A percentile compares a stretch with the other conserved stretches of the same genome.
phyloP scores from a whole-genome alignment of 2,888 invertebrate species.

The Apeira syringaria region DNA sequence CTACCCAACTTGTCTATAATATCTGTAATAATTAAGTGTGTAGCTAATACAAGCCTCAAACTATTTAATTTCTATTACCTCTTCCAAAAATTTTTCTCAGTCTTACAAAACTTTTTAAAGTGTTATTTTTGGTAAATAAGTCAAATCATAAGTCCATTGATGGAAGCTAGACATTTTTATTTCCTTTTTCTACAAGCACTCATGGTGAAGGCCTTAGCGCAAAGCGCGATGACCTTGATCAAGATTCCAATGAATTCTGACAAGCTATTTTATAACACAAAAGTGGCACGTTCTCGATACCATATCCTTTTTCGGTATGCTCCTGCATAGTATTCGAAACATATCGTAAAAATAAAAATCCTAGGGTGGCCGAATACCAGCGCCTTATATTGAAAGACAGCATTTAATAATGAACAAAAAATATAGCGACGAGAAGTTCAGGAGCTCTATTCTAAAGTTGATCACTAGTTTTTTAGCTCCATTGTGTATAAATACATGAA shows the following conservation, averaged over 20 bases:
- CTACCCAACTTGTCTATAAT: too few species aligned
- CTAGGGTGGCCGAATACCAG: conserved; percentile 67
- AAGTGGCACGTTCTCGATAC: conserved; percentile 58
- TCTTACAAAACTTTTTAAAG: too few species aligned
- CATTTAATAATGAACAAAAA: conserved; percentile 67
- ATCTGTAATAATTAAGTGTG: too few species aligned
- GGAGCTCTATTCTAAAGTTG: conserved; percentile 53
- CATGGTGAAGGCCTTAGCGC: not conserved
- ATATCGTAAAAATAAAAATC: conserved; percentile 72
- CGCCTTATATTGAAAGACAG: conserved; percentile 71
- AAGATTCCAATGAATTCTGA: conserved; percentile 71
- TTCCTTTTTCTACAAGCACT: not conserved
- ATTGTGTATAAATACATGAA: conserved; percentile 41
- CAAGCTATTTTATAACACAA: conserved; percentile 61
- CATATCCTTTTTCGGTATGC: conserved; percentile 71
- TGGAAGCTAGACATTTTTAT: too few species aligned
- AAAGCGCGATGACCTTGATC: conserved; percentile 54
- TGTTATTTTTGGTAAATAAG: too few species aligned
- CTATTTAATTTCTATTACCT: too few species aligned
- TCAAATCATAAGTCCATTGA: too few species aligned
- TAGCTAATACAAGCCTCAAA: too few species aligned
- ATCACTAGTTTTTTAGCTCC: conserved; percentile 32
- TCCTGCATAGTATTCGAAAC: conserved; percentile 57
- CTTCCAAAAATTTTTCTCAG: too few species aligned
- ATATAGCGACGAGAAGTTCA: conserved; percentile 49